phyloP scores from a whole-genome alignment of 2,888 invertebrate genomes.

The Nomada ruficornis region DNA sequence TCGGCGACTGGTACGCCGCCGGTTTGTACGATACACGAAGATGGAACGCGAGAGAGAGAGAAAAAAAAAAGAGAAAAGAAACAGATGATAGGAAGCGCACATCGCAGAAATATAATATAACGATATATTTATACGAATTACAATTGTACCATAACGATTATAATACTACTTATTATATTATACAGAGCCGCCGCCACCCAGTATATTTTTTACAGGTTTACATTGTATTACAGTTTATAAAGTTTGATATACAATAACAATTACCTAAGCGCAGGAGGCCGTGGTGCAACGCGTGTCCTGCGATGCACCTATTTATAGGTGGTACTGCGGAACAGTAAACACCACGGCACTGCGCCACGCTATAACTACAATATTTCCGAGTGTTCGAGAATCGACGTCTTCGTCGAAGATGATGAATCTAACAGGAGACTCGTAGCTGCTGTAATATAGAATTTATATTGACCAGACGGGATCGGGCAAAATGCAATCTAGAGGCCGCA shows the following conservation, averaged over 20 bases:
- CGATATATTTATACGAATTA: slow-evolving; percentile 84
- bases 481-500: background rate
- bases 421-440: background rate
- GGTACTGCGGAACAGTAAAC: slow-evolving; percentile 57
- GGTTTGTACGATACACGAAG: slow-evolving; percentile 42
- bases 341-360: slow-evolving; percentile 65
- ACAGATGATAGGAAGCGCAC: slow-evolving; percentile 61
- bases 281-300: slow-evolving; percentile 58
- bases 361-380: slow-evolving; percentile 74
- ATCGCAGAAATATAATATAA: slow-evolving; percentile 81
- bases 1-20: slow-evolving; percentile 21
- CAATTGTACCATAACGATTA: slow-evolving; percentile 82
- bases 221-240: slow-evolving; percentile 85
- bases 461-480: background rate
- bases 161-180: slow-evolving; percentile 84
- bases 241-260: slow-evolving; percentile 84
- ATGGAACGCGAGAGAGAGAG: slow-evolving; percentile 19
- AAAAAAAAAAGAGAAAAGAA: slow-evolving; percentile 18
- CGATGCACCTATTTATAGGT: slow-evolving; percentile 57
- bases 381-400: slow-evolving; percentile 68
- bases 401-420: background rate
- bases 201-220: slow-evolving; percentile 85
- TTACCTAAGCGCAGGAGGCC: slow-evolving; percentile 77
- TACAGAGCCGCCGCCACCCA: slow-evolving; percentile 84
- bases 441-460: slow-evolving; percentile 1